A percentile compares a stretch with the other conserved stretches of the same genome.
Conservation (phyloP, 2,888 invertebrate species). For the Pseudococcus jackbeardsleyi region DNA sequence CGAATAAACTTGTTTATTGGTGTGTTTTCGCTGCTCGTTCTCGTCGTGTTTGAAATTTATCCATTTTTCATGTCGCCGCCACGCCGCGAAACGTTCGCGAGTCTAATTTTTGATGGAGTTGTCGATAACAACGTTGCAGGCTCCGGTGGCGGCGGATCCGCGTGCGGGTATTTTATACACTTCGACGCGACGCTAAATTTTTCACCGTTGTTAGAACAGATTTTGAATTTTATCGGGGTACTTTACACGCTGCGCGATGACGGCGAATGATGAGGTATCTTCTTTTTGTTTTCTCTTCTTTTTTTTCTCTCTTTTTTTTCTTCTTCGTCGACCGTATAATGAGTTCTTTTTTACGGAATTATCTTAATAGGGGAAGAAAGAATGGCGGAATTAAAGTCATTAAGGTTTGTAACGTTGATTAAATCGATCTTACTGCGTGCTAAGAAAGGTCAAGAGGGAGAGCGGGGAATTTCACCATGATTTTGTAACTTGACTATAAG, state of each 20-base stretch:
- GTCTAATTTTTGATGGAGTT: constrained; percentile 39
- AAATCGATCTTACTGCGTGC: background rate
- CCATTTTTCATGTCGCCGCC: constrained; percentile 40
- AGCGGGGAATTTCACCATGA: background rate
- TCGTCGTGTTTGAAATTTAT: constrained; percentile 28
- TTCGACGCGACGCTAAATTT: background rate
- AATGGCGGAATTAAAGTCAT: constrained; percentile 26
- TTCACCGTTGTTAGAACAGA: constrained; percentile 23
- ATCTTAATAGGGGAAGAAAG: constrained; percentile 19
- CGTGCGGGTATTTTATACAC: background rate
- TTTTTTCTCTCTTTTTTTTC: background rate
- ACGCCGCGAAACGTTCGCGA: constrained; percentile 34
- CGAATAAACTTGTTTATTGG: constrained; percentile 38
- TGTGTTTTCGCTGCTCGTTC: background rate
- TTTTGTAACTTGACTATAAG: background rate
- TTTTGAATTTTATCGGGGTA: constrained; percentile 21
- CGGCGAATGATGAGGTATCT: constrained; percentile 32
- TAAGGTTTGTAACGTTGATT: constrained; percentile 11
- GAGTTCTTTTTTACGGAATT: background rate
- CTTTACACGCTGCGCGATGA: constrained; percentile 9
- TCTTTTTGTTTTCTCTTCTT: background rate
- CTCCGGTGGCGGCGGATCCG: background rate
- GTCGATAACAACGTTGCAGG: constrained; percentile 29
- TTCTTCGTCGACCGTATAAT: background rate
- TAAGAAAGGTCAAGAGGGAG: background rate